These are phyloP conservation scores for Bombus sylvicola DNA, from an alignment of 1,140 invertebrate species.

Conservation along the genomic window DNA sequence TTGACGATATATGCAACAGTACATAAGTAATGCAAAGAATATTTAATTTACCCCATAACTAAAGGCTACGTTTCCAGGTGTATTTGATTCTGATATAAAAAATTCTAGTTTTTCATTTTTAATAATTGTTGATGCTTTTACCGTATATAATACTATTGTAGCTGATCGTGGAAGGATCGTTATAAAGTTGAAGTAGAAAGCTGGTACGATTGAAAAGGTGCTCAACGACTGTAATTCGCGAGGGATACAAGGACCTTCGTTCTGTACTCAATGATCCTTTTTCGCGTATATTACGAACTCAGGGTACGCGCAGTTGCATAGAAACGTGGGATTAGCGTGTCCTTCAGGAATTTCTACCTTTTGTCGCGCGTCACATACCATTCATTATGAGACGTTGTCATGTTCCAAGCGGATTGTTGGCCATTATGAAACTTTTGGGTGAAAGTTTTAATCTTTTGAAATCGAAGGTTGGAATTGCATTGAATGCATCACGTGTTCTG, in stretches of 20 bases:
- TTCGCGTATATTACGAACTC: not conserved
- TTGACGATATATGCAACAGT: not conserved
- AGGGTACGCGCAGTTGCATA: slow-evolving; percentile 5
- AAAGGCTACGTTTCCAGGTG: too few species aligned
- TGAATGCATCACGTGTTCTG: not conserved
- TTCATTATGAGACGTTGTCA: slow-evolving; percentile 11
- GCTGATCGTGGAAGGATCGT: not conserved
- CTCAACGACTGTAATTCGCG: not conserved
- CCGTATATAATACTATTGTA: too few species aligned
- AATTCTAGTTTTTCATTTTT: not conserved
- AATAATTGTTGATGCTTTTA: not conserved
- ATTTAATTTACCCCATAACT: too few species aligned
- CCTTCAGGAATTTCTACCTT: slow-evolving; percentile 26
- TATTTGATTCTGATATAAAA: too few species aligned
- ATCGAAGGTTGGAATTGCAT: not conserved
- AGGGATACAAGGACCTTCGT: too few species aligned
- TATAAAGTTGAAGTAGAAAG: not conserved
- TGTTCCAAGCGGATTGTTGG: slow-evolving; percentile 8
- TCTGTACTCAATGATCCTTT: not conserved
- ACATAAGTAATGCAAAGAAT: not conserved
- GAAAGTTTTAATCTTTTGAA: not conserved
- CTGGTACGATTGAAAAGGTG: too few species aligned
- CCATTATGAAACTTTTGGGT: not conserved
- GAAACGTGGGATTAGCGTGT: slow-evolving; percentile 39
- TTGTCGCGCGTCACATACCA: not conserved